Conservation (phyloP, 2,888 invertebrate species). For the Nomada fabriciana region DNA sequence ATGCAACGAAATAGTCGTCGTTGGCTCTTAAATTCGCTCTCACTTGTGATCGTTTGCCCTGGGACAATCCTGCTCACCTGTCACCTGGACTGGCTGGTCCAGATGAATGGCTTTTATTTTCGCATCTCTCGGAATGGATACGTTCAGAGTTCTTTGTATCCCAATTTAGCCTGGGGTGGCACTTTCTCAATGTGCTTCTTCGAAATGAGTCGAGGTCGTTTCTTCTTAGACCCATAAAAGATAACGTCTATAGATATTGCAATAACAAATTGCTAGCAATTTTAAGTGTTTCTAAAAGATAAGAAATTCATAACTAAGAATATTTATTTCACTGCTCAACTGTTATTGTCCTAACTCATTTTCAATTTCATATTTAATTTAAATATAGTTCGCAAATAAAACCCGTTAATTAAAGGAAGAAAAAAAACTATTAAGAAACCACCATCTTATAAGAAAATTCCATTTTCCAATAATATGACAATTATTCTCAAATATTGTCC, state of each 20-base stretch:
- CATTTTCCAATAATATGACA: background rate
- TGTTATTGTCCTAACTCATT: too few relatives aligned
- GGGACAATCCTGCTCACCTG: constrained; percentile 57
- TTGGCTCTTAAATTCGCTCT: constrained; percentile 78
- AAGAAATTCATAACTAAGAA: too few relatives aligned
- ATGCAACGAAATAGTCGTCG: constrained; percentile 56
- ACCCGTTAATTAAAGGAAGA: too few relatives aligned
- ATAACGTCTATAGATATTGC: background rate
- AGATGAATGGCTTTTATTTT: constrained; percentile 37
- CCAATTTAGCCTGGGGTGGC: constrained; percentile 29
- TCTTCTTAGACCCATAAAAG: background rate
- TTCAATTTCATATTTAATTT: too few relatives aligned
- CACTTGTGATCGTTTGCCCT: constrained; percentile 59
- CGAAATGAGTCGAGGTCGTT: constrained; percentile 37
- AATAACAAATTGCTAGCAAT: too few relatives aligned
- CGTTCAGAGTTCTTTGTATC: constrained; percentile 33
- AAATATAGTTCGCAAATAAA: too few relatives aligned
- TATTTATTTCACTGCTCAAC: too few relatives aligned
- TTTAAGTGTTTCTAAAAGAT: too few relatives aligned
- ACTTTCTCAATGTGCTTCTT: constrained; percentile 10
- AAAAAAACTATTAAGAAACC: too few relatives aligned
- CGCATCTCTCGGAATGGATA: constrained; percentile 44
- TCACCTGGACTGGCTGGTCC: constrained; percentile 8
- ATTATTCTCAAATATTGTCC: background rate
- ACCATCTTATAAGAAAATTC: too few relatives aligned